A percentile compares a stretch with the other conserved stretches of the same genome.
phyloP scores from a whole-genome alignment of 2,797 vertebrate species.

The Molossus alvarezi region DNA sequence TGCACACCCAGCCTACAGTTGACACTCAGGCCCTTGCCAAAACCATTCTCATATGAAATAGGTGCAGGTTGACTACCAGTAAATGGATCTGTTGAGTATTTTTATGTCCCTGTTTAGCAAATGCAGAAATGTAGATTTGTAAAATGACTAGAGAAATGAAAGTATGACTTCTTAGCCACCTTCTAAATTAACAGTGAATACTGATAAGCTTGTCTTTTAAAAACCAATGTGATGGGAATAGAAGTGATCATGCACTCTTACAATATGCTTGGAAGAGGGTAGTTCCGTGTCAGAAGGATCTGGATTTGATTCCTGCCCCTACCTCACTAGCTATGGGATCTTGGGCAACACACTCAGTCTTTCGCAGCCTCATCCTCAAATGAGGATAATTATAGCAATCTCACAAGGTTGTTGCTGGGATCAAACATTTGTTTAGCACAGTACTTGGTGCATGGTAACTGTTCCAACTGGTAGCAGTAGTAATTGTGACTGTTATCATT shows the following conservation, averaged over 20 bases:
- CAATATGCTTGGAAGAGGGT: neutral
- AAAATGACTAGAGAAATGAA: neutral
- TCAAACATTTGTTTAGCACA: neutral
- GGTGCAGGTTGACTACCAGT: neutral
- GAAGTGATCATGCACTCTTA: neutral
- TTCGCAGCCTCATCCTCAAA: neutral
- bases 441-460: conserved; percentile 7
- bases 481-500: conserved; percentile 55
- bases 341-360: neutral
- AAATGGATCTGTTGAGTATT: neutral
- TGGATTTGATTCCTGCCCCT: neutral
- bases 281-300: neutral
- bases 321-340: neutral
- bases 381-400: conserved; percentile 8
- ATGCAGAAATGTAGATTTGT: neutral
- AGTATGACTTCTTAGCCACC: neutral
- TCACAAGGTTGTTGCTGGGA: neutral
- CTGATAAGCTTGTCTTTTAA: neutral
- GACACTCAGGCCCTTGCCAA: neutral
- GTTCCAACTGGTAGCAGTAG: neutral
- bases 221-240: neutral
- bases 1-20: neutral
- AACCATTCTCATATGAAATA: neutral
- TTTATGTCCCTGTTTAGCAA: conserved; percentile 26
- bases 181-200: neutral